Conservation (phyloP, 2,797 vertebrate species). For the Phrynocephalus vlangalii region DNA sequence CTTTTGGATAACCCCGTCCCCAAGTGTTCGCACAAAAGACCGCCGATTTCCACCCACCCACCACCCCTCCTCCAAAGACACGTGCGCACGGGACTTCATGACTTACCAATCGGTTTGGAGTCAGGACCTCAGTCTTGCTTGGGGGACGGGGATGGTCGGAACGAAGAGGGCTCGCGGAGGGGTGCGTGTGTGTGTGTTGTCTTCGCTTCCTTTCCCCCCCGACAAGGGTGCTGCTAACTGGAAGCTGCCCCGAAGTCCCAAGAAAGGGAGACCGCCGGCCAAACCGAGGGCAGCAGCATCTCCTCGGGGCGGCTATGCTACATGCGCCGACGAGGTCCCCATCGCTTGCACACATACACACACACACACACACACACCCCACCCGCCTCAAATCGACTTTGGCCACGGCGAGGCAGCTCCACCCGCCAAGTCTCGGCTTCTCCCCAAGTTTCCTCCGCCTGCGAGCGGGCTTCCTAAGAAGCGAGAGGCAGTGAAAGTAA, state of each 20-base stretch:
- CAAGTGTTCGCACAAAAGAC: neutral
- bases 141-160: too few relatives aligned
- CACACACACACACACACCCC: too few relatives aligned
- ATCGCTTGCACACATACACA: neutral
- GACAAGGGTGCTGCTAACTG: constrained; percentile 25
- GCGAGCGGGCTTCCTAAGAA: neutral
- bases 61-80: neutral
- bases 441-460: neutral
- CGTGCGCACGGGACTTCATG: neutral
- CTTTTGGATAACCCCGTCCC: too few relatives aligned
- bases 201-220: neutral
- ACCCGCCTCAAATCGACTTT: neutral
- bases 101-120: neutral
- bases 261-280: neutral
- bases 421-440: neutral
- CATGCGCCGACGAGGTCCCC: neutral
- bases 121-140: too few relatives aligned
- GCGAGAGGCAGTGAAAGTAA: neutral
- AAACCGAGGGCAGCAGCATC: constrained; percentile 48
- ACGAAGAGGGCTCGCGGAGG: too few relatives aligned
- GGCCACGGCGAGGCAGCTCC: neutral
- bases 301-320: neutral
- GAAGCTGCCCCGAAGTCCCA: constrained; percentile 29
- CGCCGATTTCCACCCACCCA: accelerated
- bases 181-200: neutral